These are phyloP conservation scores for Smutsia gigantea DNA, from an alignment of 2,797 vertebrate species.

Conservation along the genomic window DNA sequence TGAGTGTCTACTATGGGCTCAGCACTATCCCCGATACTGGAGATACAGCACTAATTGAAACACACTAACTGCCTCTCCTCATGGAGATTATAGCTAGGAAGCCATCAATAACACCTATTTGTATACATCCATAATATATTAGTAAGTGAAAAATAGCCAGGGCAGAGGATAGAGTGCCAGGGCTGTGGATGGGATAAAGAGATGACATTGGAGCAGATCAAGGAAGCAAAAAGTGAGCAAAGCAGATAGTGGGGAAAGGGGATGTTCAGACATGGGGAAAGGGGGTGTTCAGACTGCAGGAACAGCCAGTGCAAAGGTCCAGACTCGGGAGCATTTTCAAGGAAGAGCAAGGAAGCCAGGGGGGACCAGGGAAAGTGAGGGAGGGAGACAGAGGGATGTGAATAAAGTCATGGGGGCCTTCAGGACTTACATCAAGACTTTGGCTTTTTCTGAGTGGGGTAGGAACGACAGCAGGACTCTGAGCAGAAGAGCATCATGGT, in stretches of 20 bases:
- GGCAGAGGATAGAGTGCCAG: not conserved
- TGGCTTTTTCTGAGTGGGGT: not conserved
- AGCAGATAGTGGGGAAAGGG: not conserved
- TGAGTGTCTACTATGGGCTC: not conserved
- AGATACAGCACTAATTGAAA: not conserved
- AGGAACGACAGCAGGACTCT: too few relatives aligned
- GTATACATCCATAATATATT: not conserved
- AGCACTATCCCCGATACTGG: not conserved
- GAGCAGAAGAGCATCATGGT: too few relatives aligned
- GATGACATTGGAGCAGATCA: not conserved
- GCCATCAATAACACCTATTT: not conserved
- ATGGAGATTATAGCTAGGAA: not conserved
- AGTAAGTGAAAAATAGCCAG: not conserved
- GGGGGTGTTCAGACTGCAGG: not conserved
- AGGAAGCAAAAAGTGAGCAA: not conserved
- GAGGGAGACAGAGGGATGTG: not conserved
- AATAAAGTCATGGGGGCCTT: not conserved
- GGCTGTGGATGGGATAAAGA: not conserved
- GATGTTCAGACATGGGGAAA: too few relatives aligned
- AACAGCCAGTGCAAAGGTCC: not conserved
- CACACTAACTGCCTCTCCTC: not conserved
- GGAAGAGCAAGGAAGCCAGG: not conserved
- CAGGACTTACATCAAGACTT: not conserved
- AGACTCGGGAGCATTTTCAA: not conserved
- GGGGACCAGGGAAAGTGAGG: not conserved